Conservation (phyloP, 2,113 vertebrate species). For the Sisor rabdophorus region DNA sequence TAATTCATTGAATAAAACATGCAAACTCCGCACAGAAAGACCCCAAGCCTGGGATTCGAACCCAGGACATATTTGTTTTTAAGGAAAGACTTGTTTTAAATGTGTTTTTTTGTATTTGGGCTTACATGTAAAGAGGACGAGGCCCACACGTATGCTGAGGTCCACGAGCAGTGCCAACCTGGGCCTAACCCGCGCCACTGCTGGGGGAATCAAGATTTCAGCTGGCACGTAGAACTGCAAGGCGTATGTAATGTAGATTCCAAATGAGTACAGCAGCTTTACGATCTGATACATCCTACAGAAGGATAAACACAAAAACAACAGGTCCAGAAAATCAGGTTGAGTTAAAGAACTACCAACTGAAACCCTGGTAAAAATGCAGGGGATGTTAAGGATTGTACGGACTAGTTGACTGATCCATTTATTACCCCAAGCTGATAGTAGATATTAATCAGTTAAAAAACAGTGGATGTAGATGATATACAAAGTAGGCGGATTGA, state of each 20-base stretch:
- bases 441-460: not conserved
- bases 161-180: constrained; percentile 70
- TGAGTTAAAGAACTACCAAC: not conserved
- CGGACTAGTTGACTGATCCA: not conserved
- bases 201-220: constrained; percentile 82
- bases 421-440: not conserved
- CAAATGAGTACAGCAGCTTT: constrained; percentile 88
- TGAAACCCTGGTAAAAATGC: not conserved
- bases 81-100: too few species aligned
- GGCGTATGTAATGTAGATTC: constrained; percentile 91
- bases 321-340: not conserved
- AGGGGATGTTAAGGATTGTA: not conserved
- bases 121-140: constrained; percentile 91
- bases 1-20: too few species aligned
- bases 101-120: constrained; percentile 36
- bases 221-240: constrained; percentile 96
- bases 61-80: too few species aligned
- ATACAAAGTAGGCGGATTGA: not conserved
- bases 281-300: constrained; percentile 89
- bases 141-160: constrained; percentile 70
- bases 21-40: too few species aligned
- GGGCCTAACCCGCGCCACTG: constrained; percentile 64
- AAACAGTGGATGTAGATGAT: not conserved
- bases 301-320: constrained; percentile 15
- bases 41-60: too few species aligned